A percentile compares a stretch with the other conserved stretches of the same genome.
Conservation (phyloP, 2,888 invertebrate genomes). For the Calameuta idolon region DNA sequence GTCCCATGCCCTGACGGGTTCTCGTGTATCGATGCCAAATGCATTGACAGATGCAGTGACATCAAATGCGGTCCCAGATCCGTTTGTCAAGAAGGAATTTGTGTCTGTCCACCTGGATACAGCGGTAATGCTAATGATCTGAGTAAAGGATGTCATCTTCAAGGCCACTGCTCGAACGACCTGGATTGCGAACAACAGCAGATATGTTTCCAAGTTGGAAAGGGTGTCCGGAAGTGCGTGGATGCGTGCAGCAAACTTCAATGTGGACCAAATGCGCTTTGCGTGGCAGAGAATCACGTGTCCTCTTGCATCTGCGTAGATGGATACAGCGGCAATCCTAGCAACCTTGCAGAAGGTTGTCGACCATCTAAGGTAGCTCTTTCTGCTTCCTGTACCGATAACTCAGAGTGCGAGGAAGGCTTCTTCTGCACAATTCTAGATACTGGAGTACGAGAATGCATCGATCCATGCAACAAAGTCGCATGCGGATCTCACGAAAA, state of each 20-base stretch:
- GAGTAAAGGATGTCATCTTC: slow-evolving; percentile 77
- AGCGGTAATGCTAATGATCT: slow-evolving; percentile 81
- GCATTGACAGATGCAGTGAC: slow-evolving; percentile 81
- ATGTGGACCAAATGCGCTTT: slow-evolving; percentile 91
- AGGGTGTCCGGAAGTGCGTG: slow-evolving; percentile 83
- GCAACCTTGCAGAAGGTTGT: slow-evolving; percentile 83
- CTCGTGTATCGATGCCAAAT: slow-evolving; percentile 79
- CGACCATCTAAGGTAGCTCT: slow-evolving; percentile 75
- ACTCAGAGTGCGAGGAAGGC: slow-evolving; percentile 79
- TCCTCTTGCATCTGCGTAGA: slow-evolving; percentile 89
- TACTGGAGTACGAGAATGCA: slow-evolving; percentile 76
- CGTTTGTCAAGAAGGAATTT: slow-evolving; percentile 82
- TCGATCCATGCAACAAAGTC: slow-evolving; percentile 83
- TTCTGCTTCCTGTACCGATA: slow-evolving; percentile 73
- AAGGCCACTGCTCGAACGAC: slow-evolving; percentile 84
- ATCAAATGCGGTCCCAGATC: slow-evolving; percentile 86
- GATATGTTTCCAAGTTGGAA: slow-evolving; percentile 88
- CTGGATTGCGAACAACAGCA: slow-evolving; percentile 85
- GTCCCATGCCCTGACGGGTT: slow-evolving; percentile 83
- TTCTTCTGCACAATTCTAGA: slow-evolving; percentile 75
- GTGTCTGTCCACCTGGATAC: slow-evolving; percentile 83
- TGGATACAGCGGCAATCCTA: slow-evolving; percentile 85
- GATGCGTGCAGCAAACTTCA: slow-evolving; percentile 89
- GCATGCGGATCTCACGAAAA: slow-evolving; percentile 86
- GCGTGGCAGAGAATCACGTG: slow-evolving; percentile 85